Conservation (phyloP, 2,797 vertebrate genomes). For the Pangasius mekongensis region DNA sequence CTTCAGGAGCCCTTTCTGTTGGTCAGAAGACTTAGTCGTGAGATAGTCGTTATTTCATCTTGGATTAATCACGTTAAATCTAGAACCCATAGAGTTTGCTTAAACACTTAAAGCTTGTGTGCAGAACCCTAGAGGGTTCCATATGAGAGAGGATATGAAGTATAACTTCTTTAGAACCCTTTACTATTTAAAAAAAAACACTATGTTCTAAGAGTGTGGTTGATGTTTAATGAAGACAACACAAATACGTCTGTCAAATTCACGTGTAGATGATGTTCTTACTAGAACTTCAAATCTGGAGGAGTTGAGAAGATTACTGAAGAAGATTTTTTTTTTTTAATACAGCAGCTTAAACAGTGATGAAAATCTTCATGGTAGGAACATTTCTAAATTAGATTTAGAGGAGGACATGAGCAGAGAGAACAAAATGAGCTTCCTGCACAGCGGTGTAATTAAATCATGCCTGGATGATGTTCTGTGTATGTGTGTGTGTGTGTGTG, state of each 20-base stretch:
- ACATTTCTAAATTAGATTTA: slow-evolving; percentile 24
- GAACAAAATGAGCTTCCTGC: slow-evolving; percentile 34
- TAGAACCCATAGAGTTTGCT: neutral
- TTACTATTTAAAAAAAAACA: neutral
- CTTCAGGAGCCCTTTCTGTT: neutral
- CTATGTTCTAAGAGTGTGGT: neutral
- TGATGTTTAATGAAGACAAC: too few species aligned
- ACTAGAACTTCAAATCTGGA: neutral
- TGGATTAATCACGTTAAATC: neutral
- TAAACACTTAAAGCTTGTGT: neutral
- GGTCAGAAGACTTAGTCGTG: neutral
- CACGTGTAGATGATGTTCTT: neutral
- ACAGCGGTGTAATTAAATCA: slow-evolving; percentile 50
- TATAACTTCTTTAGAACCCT: neutral
- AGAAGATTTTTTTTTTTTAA: neutral
- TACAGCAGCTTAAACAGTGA: neutral
- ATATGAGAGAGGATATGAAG: neutral
- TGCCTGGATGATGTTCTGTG: neutral
- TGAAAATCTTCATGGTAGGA: neutral
- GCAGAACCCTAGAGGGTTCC: neutral
- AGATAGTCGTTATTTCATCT: neutral
- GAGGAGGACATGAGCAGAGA: neutral
- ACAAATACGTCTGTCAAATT: neutral
- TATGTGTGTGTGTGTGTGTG: slow-evolving; percentile 4
- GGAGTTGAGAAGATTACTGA: neutral